Percentiles rank a stretch among this genome's conserved stretches.
phyloP scores from a whole-genome alignment of 37 sponge, comb jelly and placozoan species.

The Agelas oroides region DNA sequence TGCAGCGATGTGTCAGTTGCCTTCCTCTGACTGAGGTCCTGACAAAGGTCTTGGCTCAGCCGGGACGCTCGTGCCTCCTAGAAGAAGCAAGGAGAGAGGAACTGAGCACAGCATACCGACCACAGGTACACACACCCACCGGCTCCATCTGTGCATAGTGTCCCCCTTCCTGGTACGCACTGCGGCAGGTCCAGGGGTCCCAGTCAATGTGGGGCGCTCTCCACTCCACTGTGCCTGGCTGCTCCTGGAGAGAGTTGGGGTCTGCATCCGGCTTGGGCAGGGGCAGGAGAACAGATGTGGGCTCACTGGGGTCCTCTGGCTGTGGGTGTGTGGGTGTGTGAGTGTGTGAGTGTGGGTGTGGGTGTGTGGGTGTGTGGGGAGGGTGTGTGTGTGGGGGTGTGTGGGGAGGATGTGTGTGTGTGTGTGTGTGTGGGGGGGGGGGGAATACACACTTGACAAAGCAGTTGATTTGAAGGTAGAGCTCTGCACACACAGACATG shows the following conservation, averaged over 20 bases:
- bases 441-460: no score
- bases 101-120: neutral
- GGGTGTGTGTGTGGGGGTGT: no score
- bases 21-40: slow-evolving; percentile 14
- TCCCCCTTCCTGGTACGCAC: slow-evolving; percentile 27
- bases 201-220: slow-evolving; percentile 69
- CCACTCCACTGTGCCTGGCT: slow-evolving; percentile 60
- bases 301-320: slow-evolving; percentile 38
- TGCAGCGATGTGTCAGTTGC: slow-evolving; percentile 16
- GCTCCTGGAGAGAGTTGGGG: neutral
- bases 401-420: neutral
- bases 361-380: no score
- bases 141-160: slow-evolving; percentile 43
- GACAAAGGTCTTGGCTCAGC: slow-evolving; percentile 28
- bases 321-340: neutral
- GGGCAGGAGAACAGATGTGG: slow-evolving; percentile 41
- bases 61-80: slow-evolving; percentile 25
- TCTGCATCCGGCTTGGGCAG: slow-evolving; percentile 18
- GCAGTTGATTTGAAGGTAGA: no score
- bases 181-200: slow-evolving; percentile 75
- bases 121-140: neutral
- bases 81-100: neutral
- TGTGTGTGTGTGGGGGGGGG: neutral
- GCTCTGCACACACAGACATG: no score
- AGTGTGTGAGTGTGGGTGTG: no score